These are phyloP conservation scores for Spinus pinus DNA, from an alignment of 2,797 vertebrate species.

Conservation along the genomic window DNA sequence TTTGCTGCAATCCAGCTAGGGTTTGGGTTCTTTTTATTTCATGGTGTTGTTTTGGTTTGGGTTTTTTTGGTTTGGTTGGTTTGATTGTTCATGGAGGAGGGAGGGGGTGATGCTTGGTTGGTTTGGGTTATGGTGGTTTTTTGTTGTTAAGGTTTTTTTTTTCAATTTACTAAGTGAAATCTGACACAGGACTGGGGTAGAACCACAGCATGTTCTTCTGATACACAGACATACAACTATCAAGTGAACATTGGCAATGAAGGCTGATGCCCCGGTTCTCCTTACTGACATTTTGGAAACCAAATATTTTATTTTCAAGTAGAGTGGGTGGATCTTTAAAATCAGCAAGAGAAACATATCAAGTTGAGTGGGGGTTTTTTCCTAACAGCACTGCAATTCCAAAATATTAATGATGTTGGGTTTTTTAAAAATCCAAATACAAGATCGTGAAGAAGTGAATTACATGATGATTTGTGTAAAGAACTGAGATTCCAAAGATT, in stretches of 20 bases:
- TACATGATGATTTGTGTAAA: not conserved
- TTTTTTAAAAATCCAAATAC: not conserved
- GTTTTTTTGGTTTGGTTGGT: not conserved
- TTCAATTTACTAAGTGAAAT: not conserved
- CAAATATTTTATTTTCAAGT: not conserved
- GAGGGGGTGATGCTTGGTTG: not conserved
- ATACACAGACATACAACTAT: not conserved
- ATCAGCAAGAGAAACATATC: not conserved
- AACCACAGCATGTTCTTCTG: not conserved
- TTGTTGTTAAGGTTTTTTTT: not conserved
- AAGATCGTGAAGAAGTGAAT: not conserved
- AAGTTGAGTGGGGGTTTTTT: not conserved
- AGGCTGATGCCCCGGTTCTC: not conserved
- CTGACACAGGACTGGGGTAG: not conserved
- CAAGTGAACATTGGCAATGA: not conserved
- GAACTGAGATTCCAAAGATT: not conserved
- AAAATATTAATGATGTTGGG: not conserved
- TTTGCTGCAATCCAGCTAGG: not conserved
- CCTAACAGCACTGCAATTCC: not conserved
- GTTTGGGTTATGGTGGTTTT: not conserved
- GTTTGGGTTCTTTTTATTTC: not conserved
- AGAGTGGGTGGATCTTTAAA: not conserved
- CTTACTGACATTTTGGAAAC: not conserved
- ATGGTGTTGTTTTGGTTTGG: not conserved
- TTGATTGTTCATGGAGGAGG: not conserved